Conservation (phyloP, 2,113 vertebrate species). For the Benthochromis sp. region DNA sequence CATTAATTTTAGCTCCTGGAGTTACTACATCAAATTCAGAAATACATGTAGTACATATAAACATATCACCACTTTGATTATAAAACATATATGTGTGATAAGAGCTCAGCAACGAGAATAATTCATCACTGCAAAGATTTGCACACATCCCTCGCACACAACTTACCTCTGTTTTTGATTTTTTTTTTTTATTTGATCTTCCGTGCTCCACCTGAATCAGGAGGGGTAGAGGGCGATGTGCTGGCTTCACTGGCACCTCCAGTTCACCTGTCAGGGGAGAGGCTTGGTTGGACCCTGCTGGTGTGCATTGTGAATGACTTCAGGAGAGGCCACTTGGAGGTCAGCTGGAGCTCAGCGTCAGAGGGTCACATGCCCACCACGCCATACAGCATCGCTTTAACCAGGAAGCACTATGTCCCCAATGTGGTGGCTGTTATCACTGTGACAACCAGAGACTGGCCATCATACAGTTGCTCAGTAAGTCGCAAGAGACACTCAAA, state of each 20-base stretch:
- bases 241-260: slow-evolving; percentile 57
- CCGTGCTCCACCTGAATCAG: neutral
- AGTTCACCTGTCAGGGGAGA: slow-evolving; percentile 60
- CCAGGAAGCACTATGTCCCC: slow-evolving; percentile 20
- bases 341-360: slow-evolving; percentile 63
- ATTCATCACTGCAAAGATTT: neutral
- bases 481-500: slow-evolving; percentile 33
- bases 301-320: slow-evolving; percentile 70
- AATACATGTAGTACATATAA: neutral
- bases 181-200: neutral
- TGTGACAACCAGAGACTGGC: slow-evolving; percentile 59
- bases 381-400: slow-evolving; percentile 20
- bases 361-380: neutral
- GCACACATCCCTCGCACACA: neutral
- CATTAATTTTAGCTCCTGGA: neutral
- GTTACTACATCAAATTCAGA: neutral
- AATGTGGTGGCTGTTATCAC: slow-evolving; percentile 41
- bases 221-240: slow-evolving; percentile 28
- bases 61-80: neutral
- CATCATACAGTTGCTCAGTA: slow-evolving; percentile 65
- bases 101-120: neutral
- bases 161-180: neutral
- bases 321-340: slow-evolving; percentile 50
- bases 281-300: slow-evolving; percentile 63
- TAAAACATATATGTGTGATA: neutral